A percentile compares a stretch with the other conserved stretches of the same genome.
These are phyloP conservation scores for Catagonus wagneri DNA, from an alignment of 2,113 vertebrate genomes.

Conservation along the genomic window DNA sequence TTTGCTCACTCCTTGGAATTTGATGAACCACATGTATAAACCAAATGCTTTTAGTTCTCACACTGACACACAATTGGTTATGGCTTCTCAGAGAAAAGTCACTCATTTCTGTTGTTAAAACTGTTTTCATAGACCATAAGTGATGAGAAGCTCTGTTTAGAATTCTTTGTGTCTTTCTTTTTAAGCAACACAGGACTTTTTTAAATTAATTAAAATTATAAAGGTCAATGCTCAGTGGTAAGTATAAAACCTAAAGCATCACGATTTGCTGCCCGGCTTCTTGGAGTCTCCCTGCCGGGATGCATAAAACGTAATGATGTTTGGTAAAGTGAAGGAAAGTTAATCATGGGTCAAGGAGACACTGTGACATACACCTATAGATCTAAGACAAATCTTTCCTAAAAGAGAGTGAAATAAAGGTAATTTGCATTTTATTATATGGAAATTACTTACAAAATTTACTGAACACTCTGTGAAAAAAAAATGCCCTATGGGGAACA, in stretches of 20 bases:
- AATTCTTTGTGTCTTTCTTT: neutral
- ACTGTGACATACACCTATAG: neutral
- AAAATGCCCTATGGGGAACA: neutral
- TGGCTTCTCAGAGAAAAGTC: constrained; percentile 61
- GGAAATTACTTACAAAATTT: neutral
- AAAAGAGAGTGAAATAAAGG: neutral
- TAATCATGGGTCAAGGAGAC: neutral
- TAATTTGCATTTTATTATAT: neutral
- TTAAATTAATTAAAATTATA: constrained; percentile 15
- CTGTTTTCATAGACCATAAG: constrained; percentile 1
- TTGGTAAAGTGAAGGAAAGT: neutral
- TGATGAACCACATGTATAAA: constrained; percentile 76
- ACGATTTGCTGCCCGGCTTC: neutral
- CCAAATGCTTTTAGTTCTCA: constrained; percentile 70
- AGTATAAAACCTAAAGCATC: neutral
- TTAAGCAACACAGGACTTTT: neutral
- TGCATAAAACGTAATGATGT: neutral
- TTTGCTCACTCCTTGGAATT: constrained; percentile 81
- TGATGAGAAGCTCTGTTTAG: constrained; percentile 27
- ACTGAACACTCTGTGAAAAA: neutral
- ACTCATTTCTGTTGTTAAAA: constrained; percentile 54
- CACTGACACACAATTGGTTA: constrained; percentile 58
- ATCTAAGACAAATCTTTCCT: neutral
- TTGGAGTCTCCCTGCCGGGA: neutral
- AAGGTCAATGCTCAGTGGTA: neutral